Conservation (phyloP, 2,797 vertebrate genomes). For the Gymnopithys bicolor region DNA sequence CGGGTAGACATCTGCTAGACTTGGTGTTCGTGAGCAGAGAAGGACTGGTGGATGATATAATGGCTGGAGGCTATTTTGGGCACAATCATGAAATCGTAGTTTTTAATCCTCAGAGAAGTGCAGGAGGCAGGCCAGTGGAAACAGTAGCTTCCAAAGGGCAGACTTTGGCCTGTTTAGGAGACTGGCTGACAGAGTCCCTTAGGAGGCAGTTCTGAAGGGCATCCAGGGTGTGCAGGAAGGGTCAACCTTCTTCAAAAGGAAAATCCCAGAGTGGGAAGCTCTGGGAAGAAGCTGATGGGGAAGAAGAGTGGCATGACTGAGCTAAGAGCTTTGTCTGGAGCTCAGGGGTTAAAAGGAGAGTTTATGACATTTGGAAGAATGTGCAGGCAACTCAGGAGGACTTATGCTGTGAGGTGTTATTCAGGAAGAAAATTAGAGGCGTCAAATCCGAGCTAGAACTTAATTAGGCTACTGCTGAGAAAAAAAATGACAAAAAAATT, state of each 20-base stretch:
- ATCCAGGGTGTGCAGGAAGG: no score
- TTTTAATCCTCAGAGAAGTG: not conserved
- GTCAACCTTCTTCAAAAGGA: not conserved
- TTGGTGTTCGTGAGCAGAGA: not conserved
- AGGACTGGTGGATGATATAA: not conserved
- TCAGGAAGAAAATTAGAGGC: not conserved
- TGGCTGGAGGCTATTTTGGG: not conserved
- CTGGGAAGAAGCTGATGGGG: no score
- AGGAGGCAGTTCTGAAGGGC: not conserved
- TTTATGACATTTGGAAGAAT: not conserved
- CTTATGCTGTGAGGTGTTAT: not conserved
- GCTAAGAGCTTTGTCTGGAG: not conserved
- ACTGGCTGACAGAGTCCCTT: not conserved
- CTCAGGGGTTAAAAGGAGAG: not conserved
- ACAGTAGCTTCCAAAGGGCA: not conserved
- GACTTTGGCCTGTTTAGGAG: not conserved
- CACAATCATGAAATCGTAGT: not conserved
- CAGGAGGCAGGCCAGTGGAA: not conserved
- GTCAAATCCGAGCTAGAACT: not conserved
- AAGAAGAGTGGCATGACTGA: not conserved
- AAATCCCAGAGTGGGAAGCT: not conserved
- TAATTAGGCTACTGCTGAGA: not conserved
- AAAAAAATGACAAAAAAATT: not conserved
- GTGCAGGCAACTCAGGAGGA: not conserved
- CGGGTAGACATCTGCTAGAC: not conserved